Evolutionary conservation across 1,140 invertebrate genomes (phyloP), one percentile per base, ranked within the genome.

Genomic region (Drosophila sechellia): DNA sequence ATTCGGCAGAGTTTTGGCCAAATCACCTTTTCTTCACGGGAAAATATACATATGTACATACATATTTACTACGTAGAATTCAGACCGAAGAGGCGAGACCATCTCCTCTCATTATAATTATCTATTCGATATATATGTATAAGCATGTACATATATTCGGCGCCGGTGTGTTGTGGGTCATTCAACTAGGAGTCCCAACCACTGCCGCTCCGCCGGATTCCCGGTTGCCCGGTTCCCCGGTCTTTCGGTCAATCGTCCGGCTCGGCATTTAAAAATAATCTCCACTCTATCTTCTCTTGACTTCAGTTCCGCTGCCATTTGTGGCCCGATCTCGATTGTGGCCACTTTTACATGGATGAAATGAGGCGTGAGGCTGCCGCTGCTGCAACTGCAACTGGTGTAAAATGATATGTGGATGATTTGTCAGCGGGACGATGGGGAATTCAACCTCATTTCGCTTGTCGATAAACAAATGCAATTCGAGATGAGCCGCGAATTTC

Each of bases 261-360:
- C 52, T 63, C 45, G 59, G 59, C 55, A 61, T 56, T 80, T 80
- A 81, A 80, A 80, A 81, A 80, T 80, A 80, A 80, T 80, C 71
- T 39, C 43, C 52, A 46, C 49, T 60, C 54, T 40, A 52, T 61
- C 20, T 54, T 40, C 12, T 52, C 75, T 46, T 40, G 58, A 50
- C 42, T 78, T 50, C 8, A 20, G 52, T 46, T 73, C 49, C 43
- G 49, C 35, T 42, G 5, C 13, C 12, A 71, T 56, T 55, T n/a
- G 27, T n/a, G 15, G 39, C 27, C 55, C 15, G 13, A 53, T 58
- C 6, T 57, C 49, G 17, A 17, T 17, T 17, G 49, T 20, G 37
- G 34, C 5, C 6, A 57, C 25, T 46, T 69, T 69, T 74, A 54
- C 54, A n/a, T 31, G 25, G 11, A 63, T 69, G 56, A 40, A 45